Percentiles rank a stretch among this genome's conserved stretches.
Evolutionary conservation across 2,113 vertebrate genomes (phyloP).

Genomic region (Gadus chalcogrammus): DNA sequence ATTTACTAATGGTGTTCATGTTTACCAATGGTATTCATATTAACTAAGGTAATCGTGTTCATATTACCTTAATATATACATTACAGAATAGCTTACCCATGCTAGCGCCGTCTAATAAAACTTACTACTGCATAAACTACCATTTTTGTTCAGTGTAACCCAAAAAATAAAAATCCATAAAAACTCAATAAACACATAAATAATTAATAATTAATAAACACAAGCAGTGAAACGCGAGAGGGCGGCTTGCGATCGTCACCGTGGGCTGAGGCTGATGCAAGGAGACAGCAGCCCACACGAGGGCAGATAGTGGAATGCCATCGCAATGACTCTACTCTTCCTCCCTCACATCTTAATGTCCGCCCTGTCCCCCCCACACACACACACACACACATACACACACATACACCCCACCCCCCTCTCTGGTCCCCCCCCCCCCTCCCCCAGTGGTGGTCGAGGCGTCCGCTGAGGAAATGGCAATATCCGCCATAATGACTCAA

Average conservation of each 20-base stretch:
- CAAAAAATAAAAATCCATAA: too few relatives aligned
- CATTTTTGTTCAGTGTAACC: too few relatives aligned
- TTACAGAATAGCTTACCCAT: too few relatives aligned
- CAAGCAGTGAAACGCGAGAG: slow-evolving; percentile 20
- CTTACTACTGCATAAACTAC: too few relatives aligned
- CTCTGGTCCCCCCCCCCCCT: not conserved
- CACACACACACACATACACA: too few relatives aligned
- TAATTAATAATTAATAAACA: too few relatives aligned
- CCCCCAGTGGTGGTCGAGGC: slow-evolving; percentile 37
- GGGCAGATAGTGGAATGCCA: slow-evolving; percentile 58
- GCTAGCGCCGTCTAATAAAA: too few relatives aligned
- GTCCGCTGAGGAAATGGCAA: slow-evolving; percentile 58
- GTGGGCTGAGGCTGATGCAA: slow-evolving; percentile 50
- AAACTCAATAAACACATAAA: too few relatives aligned
- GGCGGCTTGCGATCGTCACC: slow-evolving; percentile 50
- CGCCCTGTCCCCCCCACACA: slow-evolving; percentile 23
- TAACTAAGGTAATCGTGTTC: too few relatives aligned
- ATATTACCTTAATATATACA: too few relatives aligned
- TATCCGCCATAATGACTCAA: slow-evolving; percentile 65
- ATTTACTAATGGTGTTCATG: too few relatives aligned
- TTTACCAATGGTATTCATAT: too few relatives aligned
- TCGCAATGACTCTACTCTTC: slow-evolving; percentile 45
- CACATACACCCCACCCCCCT: not conserved
- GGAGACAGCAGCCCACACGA: slow-evolving; percentile 36
- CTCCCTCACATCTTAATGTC: slow-evolving; percentile 55